Base-by-base conservation (phyloP, 2,797 vertebrate genomes). In the Sebastes wilsoni region DNA sequence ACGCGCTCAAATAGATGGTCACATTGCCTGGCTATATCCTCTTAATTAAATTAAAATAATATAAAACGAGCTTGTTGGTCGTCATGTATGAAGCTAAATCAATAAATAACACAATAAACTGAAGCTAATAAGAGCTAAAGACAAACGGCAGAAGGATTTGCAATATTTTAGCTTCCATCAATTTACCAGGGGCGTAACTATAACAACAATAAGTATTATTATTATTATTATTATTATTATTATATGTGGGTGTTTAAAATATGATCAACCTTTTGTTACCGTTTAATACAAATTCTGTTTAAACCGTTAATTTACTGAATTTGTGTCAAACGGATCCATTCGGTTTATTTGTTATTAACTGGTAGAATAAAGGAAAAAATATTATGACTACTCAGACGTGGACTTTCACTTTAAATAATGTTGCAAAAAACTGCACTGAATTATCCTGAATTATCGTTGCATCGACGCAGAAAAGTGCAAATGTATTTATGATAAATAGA, bases 41-140 rank as follows among this genome's bases (percentile, higher is more conserved):
- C 25, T 30, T 30, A 87, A 81, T 85, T 81, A 68, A 84, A 76
- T 83, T 66, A 87, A 77, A 83, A 72, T 58, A 65, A 83, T 81
- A 72, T 49, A 38, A 66, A 46, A 72, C 2, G 5, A 85, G 32
- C 73, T 14, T 64, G 52, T 79, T 69, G 72, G 62, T 73, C 20
- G 55, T 67, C 46, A 49, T 66, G 66, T 52, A 16, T 46, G 61
- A 52, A 54, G 66, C 30, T 66, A 20, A 77, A 67, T 3, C 25
- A 61, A 80, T 71, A 82, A 84, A 82, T 72, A 79, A 83, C 56
- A 60, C 27, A 62, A 32, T 10, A 46, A 75, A 34, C 38, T 28
- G 10, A 49, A 52, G 16, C 6, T 28, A 14, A 22, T 56, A 28
- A 49, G 8, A 61, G 66, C 34, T 59, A 10, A 62, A 34, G 36